These are phyloP conservation scores for Gobiocypris rarus DNA, from an alignment of 2,113 vertebrate species.

Conservation along the genomic window DNA sequence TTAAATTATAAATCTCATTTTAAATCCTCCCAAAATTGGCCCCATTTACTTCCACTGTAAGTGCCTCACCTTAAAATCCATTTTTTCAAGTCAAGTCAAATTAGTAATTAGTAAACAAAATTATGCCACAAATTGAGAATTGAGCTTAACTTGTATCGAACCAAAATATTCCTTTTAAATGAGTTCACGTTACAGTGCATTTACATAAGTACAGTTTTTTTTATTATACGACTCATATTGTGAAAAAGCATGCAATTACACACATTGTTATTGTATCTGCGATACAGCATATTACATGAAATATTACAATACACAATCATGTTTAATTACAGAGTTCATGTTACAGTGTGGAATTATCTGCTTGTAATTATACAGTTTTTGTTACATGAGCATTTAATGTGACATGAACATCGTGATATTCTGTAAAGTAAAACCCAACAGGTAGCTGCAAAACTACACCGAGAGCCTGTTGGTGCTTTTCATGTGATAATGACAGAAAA, in stretches of 20 bases:
- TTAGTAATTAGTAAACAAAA: not conserved
- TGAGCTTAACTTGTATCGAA: not conserved
- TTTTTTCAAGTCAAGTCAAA: not conserved
- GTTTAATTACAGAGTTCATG: not conserved
- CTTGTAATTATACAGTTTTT: not conserved
- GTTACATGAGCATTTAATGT: not conserved
- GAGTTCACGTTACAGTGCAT: not conserved
- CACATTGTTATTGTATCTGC: not conserved
- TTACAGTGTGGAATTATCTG: not conserved
- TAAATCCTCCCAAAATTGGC: not conserved
- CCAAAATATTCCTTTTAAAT: not conserved
- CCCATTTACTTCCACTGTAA: not conserved
- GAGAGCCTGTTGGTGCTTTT: not conserved
- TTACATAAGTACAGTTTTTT: too few relatives aligned
- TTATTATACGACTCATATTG: not conserved
- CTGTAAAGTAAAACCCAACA: not conserved
- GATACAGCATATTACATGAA: not conserved
- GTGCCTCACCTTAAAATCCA: not conserved
- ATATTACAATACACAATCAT: not conserved
- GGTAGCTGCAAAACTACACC: not conserved
- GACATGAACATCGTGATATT: not conserved
- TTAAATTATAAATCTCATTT: not conserved
- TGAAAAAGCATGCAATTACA: not conserved
- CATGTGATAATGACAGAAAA: not conserved
- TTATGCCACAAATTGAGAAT: not conserved